These are phyloP conservation scores for Torymus tubicola DNA, from an alignment of 2,888 invertebrate genomes.

Conservation along the genomic window DNA sequence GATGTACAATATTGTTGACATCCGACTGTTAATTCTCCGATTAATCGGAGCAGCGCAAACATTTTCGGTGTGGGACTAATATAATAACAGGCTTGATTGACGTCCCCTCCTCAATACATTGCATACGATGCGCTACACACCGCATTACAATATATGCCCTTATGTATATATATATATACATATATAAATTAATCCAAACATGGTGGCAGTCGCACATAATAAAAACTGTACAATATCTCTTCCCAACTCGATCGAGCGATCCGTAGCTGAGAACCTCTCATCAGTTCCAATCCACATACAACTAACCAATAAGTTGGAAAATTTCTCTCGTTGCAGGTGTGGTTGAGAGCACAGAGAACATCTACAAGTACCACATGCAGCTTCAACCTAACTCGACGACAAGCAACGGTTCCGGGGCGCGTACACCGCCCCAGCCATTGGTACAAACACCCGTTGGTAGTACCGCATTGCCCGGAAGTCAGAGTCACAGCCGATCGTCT, in stretches of 20 bases:
- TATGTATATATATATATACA: no score
- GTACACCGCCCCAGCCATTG: slow-evolving; percentile 83
- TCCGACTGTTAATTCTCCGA: neutral
- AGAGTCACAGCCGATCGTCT: slow-evolving; percentile 82
- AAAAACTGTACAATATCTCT: no score
- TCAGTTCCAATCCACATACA: no score
- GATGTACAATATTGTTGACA: slow-evolving; percentile 15
- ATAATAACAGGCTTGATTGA: slow-evolving; percentile 29
- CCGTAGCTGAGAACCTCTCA: no score
- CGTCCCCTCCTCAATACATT: slow-evolving; percentile 5
- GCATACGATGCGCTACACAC: no score
- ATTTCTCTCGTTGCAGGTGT: slow-evolving; percentile 79
- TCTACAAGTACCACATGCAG: slow-evolving; percentile 91
- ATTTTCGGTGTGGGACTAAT: slow-evolving; percentile 10
- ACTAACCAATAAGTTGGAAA: no score
- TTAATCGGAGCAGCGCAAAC: no score
- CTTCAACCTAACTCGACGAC: slow-evolving; percentile 80
- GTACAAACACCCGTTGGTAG: slow-evolving; percentile 82
- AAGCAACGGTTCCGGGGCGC: slow-evolving; percentile 78
- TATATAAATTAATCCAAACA: no score
- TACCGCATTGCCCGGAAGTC: slow-evolving; percentile 68
- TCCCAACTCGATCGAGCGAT: no score
- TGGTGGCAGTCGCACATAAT: no score
- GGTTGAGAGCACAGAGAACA: slow-evolving; percentile 88
- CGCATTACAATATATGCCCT: no score